Conservation (phyloP, 2,113 vertebrate species). For the Panthera tigris region DNA sequence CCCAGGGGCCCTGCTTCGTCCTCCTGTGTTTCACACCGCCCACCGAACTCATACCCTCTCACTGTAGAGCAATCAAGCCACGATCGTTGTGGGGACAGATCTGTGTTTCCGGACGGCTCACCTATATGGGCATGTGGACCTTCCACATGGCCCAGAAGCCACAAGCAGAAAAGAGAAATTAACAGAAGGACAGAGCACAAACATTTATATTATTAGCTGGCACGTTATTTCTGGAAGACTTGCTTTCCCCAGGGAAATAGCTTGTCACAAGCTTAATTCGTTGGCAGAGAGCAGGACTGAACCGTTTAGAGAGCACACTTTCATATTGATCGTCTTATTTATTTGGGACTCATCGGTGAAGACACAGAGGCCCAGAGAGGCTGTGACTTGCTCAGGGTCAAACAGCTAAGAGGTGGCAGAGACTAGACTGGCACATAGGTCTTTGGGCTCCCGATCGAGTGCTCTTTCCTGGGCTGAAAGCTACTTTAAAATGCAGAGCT, state of each 20-base stretch:
- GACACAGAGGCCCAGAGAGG: neutral
- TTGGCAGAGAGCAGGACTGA: neutral
- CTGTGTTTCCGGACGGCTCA: neutral
- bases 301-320: neutral
- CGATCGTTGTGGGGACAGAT: no score
- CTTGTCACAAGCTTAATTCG: neutral
- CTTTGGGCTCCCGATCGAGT: neutral
- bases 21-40: neutral
- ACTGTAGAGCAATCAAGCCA: neutral
- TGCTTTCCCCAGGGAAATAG: neutral
- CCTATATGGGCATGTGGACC: rapidly evolving
- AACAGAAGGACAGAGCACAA: neutral
- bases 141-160: neutral
- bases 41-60: neutral
- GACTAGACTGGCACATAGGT: neutral
- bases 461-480: neutral
- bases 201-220: neutral
- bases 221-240: neutral
- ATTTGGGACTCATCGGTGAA: neutral
- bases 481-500: neutral
- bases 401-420: rapidly evolving
- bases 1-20: neutral
- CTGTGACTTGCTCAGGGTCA: neutral
- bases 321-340: neutral
- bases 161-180: neutral